These are phyloP conservation scores for Syngnathus floridae DNA, from an alignment of 2,113 vertebrate species.

Conservation along the genomic window DNA sequence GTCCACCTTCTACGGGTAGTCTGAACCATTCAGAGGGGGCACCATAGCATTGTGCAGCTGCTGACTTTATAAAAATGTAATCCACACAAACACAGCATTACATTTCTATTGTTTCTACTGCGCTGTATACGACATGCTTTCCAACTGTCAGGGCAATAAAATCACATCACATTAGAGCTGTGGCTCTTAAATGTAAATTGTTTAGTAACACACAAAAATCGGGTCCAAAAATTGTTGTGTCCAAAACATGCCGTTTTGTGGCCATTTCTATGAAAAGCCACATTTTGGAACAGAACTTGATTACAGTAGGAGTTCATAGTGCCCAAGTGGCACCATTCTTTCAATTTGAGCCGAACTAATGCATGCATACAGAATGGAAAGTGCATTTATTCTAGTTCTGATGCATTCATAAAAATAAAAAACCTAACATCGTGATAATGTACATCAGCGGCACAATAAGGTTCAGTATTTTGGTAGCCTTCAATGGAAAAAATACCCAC, in stretches of 20 bases:
- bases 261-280: conserved; percentile 13
- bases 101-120: conserved; percentile 34
- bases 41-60: conserved; percentile 21
- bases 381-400: background rate
- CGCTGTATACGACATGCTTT: conserved; percentile 31
- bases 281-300: conserved; percentile 8
- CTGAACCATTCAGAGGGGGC: conserved; percentile 1
- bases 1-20: too few relatives aligned
- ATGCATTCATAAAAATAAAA: background rate
- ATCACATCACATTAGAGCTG: conserved; percentile 43
- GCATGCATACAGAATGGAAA: background rate
- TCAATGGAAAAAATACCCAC: background rate
- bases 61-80: conserved; percentile 15
- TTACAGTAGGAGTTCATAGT: conserved; percentile 3
- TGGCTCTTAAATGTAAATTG: conserved; percentile 59
- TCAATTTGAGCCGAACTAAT: background rate
- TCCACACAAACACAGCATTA: conserved; percentile 24
- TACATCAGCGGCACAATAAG: too few relatives aligned
- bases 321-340: background rate
- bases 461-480: too few relatives aligned
- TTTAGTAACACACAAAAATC: conserved; percentile 16
- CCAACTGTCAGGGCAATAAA: conserved; percentile 46
- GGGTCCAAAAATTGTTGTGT: conserved; percentile 24
- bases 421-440: too few relatives aligned
- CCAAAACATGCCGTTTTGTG: conserved; percentile 18